These are phyloP conservation scores for Chiloscyllium plagiosum DNA, from an alignment of 2,113 vertebrate species.

Conservation along the genomic window DNA sequence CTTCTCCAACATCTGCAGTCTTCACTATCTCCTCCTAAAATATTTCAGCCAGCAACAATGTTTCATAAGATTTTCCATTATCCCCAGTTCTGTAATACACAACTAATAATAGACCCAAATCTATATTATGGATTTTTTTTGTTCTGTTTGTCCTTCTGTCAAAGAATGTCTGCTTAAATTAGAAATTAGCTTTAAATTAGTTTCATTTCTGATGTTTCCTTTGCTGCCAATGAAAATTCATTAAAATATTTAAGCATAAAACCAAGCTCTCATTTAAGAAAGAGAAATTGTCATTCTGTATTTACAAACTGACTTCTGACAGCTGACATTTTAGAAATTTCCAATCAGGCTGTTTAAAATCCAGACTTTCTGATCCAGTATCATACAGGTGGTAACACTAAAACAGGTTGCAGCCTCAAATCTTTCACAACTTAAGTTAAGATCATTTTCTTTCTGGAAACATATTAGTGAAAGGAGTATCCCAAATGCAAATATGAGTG, in stretches of 20 bases:
- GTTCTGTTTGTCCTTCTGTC: neutral
- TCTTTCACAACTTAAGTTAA: neutral
- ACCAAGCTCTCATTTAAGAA: neutral
- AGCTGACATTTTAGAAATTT: neutral
- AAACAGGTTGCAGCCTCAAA: neutral
- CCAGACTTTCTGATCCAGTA: neutral
- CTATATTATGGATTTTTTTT: neutral
- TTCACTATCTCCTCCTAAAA: neutral
- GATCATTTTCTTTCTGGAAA: neutral
- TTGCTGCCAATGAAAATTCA: neutral
- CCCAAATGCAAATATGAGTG: neutral
- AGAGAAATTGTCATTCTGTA: neutral
- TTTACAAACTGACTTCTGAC: constrained; percentile 7
- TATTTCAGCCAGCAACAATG: neutral
- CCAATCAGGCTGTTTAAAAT: neutral
- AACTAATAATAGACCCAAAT: neutral
- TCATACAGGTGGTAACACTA: neutral
- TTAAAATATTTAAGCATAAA: neutral
- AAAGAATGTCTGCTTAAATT: neutral
- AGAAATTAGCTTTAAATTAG: neutral
- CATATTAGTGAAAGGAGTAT: constrained; percentile 47
- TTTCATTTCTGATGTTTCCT: neutral
- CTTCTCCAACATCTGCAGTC: too few species aligned
- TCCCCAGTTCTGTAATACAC: neutral
- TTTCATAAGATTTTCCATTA: neutral